Evolutionary conservation across 2,797 vertebrate genomes (phyloP).

Genomic region (Eurystomus glaucurus): DNA sequence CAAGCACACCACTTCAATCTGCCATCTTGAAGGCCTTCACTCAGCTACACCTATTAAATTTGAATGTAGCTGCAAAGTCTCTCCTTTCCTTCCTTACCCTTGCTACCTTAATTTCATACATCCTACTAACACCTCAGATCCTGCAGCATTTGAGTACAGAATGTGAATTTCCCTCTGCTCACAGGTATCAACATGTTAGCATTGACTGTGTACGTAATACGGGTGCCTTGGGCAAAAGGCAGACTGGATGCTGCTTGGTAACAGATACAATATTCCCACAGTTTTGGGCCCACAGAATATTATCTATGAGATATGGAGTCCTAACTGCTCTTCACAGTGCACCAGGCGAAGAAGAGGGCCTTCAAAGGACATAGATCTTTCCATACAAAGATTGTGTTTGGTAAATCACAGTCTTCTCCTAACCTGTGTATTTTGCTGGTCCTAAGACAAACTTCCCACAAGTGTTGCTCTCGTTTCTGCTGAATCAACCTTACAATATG

Average conservation of each 20-base stretch:
- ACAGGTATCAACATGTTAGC: constrained; percentile 27
- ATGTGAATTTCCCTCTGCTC: constrained; percentile 40
- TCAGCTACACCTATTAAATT: background rate
- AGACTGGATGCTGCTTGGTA: background rate
- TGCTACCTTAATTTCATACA: background rate
- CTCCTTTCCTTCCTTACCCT: background rate
- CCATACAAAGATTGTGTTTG: background rate
- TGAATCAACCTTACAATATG: background rate
- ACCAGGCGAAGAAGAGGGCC: background rate
- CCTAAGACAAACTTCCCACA: constrained; percentile 14
- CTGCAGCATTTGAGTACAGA: background rate
- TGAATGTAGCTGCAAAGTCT: background rate
- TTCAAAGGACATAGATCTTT: background rate
- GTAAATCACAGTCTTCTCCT: constrained; percentile 17
- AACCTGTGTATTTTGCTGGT: background rate
- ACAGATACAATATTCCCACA: background rate
- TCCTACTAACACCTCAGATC: background rate
- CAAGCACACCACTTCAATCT: background rate
- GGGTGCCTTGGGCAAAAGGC: constrained; percentile 52
- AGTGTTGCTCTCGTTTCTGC: constrained; percentile 14
- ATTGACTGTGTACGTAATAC: background rate
- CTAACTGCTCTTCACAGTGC: background rate
- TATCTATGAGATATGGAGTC: background rate
- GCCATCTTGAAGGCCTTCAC: background rate
- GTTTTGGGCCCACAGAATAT: background rate